phyloP scores from a whole-genome alignment of 2,113 vertebrate genomes.

The Sminthopsis crassicaudata region DNA sequence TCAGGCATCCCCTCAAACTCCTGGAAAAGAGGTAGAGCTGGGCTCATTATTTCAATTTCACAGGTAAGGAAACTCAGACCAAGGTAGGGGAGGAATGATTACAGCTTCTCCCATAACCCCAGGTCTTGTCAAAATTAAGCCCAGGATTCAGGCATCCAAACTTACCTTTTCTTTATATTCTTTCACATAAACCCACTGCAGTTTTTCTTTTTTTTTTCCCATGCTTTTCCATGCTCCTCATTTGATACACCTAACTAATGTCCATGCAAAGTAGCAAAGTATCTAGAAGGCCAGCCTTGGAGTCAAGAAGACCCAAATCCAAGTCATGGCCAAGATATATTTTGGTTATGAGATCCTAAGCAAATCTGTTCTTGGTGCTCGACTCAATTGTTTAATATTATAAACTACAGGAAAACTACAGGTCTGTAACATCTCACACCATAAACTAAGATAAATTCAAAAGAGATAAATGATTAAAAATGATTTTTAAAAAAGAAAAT shows the following conservation, averaged over 20 bases:
- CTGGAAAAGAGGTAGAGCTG: not conserved
- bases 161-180: not conserved
- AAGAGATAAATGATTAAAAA: not conserved
- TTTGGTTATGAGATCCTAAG: not conserved
- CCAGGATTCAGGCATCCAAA: not conserved
- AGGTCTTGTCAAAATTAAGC: not conserved
- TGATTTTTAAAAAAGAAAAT: too few relatives aligned
- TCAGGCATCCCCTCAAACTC: not conserved
- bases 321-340: not conserved
- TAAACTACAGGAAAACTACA: not conserved
- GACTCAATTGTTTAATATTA: not conserved
- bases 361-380: not conserved
- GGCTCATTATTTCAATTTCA: not conserved
- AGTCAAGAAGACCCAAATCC: not conserved
- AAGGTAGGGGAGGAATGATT: not conserved
- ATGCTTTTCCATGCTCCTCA: not conserved
- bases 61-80: not conserved
- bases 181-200: not conserved
- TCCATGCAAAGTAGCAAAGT: not conserved
- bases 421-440: not conserved
- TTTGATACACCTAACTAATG: not conserved
- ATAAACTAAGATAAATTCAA: not conserved
- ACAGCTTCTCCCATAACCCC: too few relatives aligned
- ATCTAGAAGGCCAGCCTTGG: not conserved
- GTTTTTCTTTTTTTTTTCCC: not conserved